phyloP scores from a whole-genome alignment of 2,797 vertebrate genomes.

The Falco rusticolus region DNA sequence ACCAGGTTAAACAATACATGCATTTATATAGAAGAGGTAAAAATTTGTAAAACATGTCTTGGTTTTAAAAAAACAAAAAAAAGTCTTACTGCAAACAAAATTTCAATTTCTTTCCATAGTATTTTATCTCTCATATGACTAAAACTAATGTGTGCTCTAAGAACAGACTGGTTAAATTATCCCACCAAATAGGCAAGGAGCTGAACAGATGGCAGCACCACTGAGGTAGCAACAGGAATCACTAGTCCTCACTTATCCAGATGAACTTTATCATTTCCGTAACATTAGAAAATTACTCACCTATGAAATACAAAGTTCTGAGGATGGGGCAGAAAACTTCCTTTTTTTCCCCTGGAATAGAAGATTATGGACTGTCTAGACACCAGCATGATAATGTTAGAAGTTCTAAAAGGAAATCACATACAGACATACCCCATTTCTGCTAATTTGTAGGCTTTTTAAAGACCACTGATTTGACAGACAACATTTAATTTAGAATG shows the following conservation, averaged over 20 bases:
- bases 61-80: background rate
- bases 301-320: background rate
- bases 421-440: background rate
- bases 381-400: background rate
- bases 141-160: background rate
- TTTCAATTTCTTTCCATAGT: background rate
- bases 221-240: background rate
- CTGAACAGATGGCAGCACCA: constrained; percentile 49
- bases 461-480: background rate
- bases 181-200: background rate
- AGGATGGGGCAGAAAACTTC: background rate
- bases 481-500: background rate
- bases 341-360: background rate
- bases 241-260: background rate
- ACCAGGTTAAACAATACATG: background rate
- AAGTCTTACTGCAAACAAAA: background rate
- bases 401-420: background rate
- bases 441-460: background rate
- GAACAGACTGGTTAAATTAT: constrained; percentile 8
- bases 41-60: background rate
- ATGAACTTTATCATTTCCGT: constrained; percentile 13
- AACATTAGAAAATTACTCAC: background rate
- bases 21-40: background rate
- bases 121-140: background rate
- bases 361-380: background rate